Evolutionary conservation across 2,888 invertebrate genomes (phyloP), one percentile per base, ranked within the genome.

Genomic region (Meghimatium bilineatum): DNA sequence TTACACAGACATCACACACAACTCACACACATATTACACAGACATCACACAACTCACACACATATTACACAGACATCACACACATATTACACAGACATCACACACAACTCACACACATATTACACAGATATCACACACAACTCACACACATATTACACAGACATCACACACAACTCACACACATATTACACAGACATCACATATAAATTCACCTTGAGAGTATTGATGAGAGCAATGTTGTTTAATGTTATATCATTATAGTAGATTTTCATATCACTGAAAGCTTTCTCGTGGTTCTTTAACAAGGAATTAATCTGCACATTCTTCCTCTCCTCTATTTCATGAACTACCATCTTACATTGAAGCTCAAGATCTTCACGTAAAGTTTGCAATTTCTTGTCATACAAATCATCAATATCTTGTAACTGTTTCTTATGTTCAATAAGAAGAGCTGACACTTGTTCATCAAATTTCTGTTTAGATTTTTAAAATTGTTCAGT

Each of bases 241-340:
- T 98, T 98, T 26, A 97, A 94, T 0, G 97, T 97, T 79, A 98
- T 97, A 90, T 98, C 97, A 91, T 98, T 98, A 92, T 98, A 99
- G 94, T 98, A 98, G 93, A 96, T 97, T 93, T 98, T 98, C 94
- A 98, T 96, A 93, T 98, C 97, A 69, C 96, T 95, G 92, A 97
- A 97, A 0, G 97, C 96, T 89, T 95, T 95, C 87, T 97, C 97
- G 91, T 99, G 98, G 90, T 96, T 96, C 88, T 93, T 93, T 87
- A 97, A 96, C 85, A 98, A 94, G 66, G 96, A 96, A 20, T 96
- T 95, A 8, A 98, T 95, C 92, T 98, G 98, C 80, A 95, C 95
- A 93, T 97, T 97, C 94, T 98, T 98, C 71, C 97, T 95, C 92
- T 98, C 97, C 92, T 98, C 97, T 20, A 97, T 96, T 94, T 98